Evolutionary conservation across 2,113 vertebrate genomes (phyloP).

Genomic region (Galemys pyrenaicus): DNA sequence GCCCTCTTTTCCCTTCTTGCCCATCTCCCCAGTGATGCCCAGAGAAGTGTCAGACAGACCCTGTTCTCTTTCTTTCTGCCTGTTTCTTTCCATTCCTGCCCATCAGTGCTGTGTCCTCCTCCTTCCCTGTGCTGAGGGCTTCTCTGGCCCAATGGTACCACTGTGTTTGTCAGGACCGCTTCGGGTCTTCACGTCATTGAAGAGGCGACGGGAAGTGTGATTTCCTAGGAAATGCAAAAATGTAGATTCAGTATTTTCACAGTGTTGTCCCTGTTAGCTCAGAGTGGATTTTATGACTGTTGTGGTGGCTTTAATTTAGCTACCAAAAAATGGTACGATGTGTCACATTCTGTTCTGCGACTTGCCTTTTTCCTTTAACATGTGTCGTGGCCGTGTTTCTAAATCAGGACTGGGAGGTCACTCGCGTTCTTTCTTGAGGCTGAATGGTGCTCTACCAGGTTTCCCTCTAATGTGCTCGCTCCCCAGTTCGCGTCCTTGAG

Average conservation of each 20-base stretch:
- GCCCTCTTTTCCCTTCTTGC: not conserved
- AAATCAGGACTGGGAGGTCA: not conserved
- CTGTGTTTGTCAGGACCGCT: not conserved
- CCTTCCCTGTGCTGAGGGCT: not conserved
- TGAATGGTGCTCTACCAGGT: not conserved
- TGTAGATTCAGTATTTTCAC: not conserved
- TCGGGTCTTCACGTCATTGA: not conserved
- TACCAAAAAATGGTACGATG: not conserved
- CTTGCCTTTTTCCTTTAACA: not conserved
- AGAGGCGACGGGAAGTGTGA: not conserved
- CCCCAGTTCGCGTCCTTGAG: not conserved
- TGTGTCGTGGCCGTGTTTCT: not conserved
- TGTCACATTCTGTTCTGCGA: not conserved
- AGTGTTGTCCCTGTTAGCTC: not conserved
- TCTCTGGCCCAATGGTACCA: not conserved
- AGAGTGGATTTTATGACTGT: not conserved
- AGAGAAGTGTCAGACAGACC: not conserved
- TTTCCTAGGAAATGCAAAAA: not conserved
- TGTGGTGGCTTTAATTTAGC: slow-evolving; percentile 1
- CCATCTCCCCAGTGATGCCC: not conserved
- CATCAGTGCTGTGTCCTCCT: not conserved
- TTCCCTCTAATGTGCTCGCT: not conserved
- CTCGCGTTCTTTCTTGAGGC: not conserved
- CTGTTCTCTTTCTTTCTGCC: not conserved
- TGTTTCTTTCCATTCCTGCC: not conserved